phyloP scores from a whole-genome alignment of 92 coral and sea anemone species.

The Epizoanthus scotinus region DNA sequence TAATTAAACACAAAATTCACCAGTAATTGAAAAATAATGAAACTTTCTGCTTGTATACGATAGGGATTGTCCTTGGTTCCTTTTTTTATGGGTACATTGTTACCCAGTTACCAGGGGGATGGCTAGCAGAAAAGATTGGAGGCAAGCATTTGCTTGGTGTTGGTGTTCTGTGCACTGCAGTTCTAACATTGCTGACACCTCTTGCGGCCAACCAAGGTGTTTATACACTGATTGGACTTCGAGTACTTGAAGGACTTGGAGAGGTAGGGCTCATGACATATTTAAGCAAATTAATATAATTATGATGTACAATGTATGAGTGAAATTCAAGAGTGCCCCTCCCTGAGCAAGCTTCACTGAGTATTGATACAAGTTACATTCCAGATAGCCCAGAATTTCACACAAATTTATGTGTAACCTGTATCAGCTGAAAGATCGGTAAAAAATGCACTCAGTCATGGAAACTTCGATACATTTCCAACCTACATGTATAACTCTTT shows the following conservation, averaged over 20 bases:
- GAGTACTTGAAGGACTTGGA: slow-evolving; percentile 93
- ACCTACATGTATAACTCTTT: no score
- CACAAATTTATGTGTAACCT: no score
- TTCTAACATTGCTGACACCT: slow-evolving; percentile 86
- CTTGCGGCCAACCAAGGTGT: slow-evolving; percentile 80
- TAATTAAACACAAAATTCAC: not conserved
- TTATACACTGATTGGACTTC: slow-evolving; percentile 61
- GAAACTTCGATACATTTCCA: no score
- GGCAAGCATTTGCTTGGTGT: slow-evolving; percentile 82
- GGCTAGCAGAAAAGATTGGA: slow-evolving; percentile 89
- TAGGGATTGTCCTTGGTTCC: slow-evolving; percentile 88
- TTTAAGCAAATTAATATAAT: no score
- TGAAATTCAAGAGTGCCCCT: no score
- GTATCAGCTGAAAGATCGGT: no score
- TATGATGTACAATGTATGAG: no score
- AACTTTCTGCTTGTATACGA: not conserved
- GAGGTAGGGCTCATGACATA: slow-evolving; percentile 62
- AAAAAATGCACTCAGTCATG: no score
- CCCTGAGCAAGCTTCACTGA: no score
- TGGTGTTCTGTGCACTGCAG: slow-evolving; percentile 85
- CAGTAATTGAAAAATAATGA: not conserved
- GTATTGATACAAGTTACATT: no score
- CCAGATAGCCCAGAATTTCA: no score
- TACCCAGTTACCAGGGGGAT: slow-evolving; percentile 95
- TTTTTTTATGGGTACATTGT: slow-evolving; percentile 94